Evolutionary conservation across 2,888 invertebrate genomes (phyloP).

Genomic region (Neocrepidodera transversa): DNA sequence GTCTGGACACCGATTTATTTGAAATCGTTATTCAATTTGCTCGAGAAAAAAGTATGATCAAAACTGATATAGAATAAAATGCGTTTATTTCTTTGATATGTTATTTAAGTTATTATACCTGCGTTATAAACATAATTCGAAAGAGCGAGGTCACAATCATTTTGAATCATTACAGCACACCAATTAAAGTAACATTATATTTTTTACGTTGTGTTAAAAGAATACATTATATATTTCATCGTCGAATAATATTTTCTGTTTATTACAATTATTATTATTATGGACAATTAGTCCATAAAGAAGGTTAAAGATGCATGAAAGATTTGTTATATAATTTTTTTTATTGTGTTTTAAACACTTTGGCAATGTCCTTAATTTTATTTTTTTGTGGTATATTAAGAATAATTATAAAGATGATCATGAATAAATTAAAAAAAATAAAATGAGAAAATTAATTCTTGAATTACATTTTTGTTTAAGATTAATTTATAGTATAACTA

Average conservation of each 20-base stretch:
- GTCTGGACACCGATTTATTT: too few species aligned
- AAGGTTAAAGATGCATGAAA: slow-evolving; percentile 11
- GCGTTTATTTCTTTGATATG: too few species aligned
- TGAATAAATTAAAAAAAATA: too few species aligned
- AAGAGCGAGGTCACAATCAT: slow-evolving; percentile 18
- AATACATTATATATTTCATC: slow-evolving; percentile 1
- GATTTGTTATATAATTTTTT: slow-evolving; percentile 1
- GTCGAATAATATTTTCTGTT: background rate
- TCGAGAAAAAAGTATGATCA: too few species aligned
- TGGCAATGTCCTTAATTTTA: slow-evolving; percentile 1
- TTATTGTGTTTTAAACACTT: background rate
- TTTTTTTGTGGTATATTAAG: too few species aligned
- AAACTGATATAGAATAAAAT: too few species aligned
- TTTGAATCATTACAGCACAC: slow-evolving; percentile 15
- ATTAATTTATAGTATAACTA: too few species aligned
- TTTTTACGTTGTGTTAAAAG: slow-evolving; percentile 11
- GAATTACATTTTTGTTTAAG: too few species aligned
- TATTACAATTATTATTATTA: slow-evolving; percentile 1
- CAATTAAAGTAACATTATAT: slow-evolving; percentile 17
- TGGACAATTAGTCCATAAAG: slow-evolving; percentile 13
- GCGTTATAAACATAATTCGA: slow-evolving; percentile 10
- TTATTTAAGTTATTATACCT: too few species aligned
- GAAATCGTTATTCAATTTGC: too few species aligned
- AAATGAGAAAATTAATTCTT: too few species aligned
- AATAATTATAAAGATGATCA: too few species aligned